Evolutionary conservation across 2,888 invertebrate genomes (phyloP).

Genomic region (Erebia palarica): DNA sequence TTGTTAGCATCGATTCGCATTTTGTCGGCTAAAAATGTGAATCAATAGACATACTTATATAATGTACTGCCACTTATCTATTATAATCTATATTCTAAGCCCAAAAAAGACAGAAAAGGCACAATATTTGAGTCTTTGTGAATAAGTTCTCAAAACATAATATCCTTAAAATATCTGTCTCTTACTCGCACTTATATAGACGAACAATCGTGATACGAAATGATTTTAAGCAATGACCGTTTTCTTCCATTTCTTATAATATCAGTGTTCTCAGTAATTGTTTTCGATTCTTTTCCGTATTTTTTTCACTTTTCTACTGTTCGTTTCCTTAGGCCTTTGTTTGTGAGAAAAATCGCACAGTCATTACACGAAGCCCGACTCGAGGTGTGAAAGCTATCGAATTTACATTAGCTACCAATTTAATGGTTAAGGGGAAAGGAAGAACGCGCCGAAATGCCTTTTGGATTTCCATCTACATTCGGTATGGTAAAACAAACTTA

Average conservation of each 20-base stretch:
- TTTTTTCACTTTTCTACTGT: constrained; percentile 48
- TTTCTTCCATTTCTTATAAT: not conserved
- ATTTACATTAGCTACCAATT: constrained; percentile 36
- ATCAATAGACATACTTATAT: too few species aligned
- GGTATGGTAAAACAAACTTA: not conserved
- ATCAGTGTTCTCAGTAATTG: constrained; percentile 54
- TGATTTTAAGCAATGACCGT: too few species aligned
- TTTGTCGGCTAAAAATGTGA: too few species aligned
- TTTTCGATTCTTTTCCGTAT: constrained; percentile 66
- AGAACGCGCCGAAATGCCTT: not conserved
- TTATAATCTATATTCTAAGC: too few species aligned
- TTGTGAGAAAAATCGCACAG: constrained; percentile 34
- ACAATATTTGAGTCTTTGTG: too few species aligned
- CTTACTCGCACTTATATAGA: too few species aligned
- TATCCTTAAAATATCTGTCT: too few species aligned
- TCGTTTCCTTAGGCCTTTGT: constrained; percentile 32
- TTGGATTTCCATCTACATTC: constrained; percentile 6
- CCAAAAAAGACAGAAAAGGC: too few species aligned
- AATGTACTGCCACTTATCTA: too few species aligned
- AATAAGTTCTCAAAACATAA: too few species aligned
- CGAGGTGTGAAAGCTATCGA: constrained; percentile 38
- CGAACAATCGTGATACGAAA: too few species aligned
- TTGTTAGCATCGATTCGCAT: too few species aligned
- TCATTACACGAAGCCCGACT: constrained; percentile 33
- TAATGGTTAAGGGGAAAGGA: constrained; percentile 15